These are phyloP conservation scores for Pachypeltis micranthus DNA, from an alignment of 1,140 invertebrate species.

Conservation along the genomic window DNA sequence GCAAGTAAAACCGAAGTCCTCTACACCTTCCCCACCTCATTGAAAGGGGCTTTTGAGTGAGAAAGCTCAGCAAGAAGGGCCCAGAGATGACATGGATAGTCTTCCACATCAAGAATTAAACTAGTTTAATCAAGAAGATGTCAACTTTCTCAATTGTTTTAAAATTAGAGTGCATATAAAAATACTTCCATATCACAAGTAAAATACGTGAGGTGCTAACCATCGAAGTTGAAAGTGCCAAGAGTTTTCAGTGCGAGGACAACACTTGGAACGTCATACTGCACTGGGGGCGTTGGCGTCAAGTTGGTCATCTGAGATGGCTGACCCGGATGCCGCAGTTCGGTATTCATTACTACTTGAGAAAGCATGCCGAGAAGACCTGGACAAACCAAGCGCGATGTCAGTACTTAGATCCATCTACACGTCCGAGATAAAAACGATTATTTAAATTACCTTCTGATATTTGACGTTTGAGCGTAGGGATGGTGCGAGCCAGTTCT, in stretches of 20 bases:
- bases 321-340: conserved; percentile 61
- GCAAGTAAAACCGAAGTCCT: too few relatives aligned
- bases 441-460: conserved; percentile 61
- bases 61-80: too few relatives aligned
- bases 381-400: conserved; percentile 35
- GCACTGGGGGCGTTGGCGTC: conserved; percentile 17
- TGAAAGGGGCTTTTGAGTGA: too few relatives aligned
- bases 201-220: conserved; percentile 29
- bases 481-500: conserved; percentile 79
- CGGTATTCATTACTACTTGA: conserved; percentile 75
- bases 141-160: too few relatives aligned
- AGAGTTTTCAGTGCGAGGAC: conserved; percentile 88
- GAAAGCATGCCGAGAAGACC: conserved; percentile 48
- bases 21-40: too few relatives aligned
- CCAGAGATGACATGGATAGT: too few relatives aligned
- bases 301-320: conserved; percentile 30
- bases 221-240: conserved; percentile 92
- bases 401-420: neutral
- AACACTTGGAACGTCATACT: conserved; percentile 64
- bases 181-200: too few relatives aligned
- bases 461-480: conserved; percentile 76
- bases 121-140: too few relatives aligned
- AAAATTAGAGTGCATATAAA: too few relatives aligned
- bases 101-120: too few relatives aligned
- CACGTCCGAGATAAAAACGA: neutral